Evolutionary conservation across 37 sponge, comb jelly and placozoan species (phyloP).

Genomic region (Tethya wilhelma): DNA sequence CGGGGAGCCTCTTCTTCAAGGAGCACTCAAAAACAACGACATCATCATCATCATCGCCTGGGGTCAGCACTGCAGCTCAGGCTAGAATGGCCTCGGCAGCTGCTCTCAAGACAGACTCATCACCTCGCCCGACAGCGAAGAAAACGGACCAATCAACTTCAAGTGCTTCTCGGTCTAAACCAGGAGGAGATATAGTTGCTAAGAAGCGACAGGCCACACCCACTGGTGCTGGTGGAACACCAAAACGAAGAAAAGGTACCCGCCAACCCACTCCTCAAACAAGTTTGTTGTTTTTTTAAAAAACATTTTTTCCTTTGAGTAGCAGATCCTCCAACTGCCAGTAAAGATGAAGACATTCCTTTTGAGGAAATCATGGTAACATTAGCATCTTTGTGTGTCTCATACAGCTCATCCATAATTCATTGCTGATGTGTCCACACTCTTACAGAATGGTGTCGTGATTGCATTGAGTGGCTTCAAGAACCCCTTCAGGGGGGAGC

Average conservation of each 20-base stretch:
- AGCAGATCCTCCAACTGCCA: neutral
- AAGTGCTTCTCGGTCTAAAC: too few relatives aligned
- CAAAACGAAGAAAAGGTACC: constrained; percentile 14
- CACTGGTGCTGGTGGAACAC: neutral
- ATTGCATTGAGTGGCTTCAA: constrained; percentile 93
- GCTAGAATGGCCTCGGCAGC: constrained; percentile 44
- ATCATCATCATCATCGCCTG: neutral
- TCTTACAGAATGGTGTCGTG: constrained; percentile 68
- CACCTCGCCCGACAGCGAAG: neutral
- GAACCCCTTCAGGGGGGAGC: constrained; percentile 85
- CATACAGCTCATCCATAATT: too few relatives aligned
- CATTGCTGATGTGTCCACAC: too few relatives aligned
- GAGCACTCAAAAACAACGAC: constrained; percentile 12
- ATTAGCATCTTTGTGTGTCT: too few relatives aligned
- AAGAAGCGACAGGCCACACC: constrained; percentile 3
- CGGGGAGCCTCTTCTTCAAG: constrained; percentile 70
- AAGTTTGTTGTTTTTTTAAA: neutral
- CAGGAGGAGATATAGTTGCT: neutral
- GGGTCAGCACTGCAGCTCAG: constrained; percentile 27
- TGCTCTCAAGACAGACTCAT: constrained; percentile 27
- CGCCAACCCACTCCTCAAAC: too few relatives aligned
- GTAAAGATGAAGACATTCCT: neutral
- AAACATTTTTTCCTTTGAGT: neutral
- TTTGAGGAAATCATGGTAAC: constrained; percentile 9
- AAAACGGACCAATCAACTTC: constrained; percentile 4